Conservation (phyloP, 2,113 vertebrate genomes). For the Calidris pugnax region DNA sequence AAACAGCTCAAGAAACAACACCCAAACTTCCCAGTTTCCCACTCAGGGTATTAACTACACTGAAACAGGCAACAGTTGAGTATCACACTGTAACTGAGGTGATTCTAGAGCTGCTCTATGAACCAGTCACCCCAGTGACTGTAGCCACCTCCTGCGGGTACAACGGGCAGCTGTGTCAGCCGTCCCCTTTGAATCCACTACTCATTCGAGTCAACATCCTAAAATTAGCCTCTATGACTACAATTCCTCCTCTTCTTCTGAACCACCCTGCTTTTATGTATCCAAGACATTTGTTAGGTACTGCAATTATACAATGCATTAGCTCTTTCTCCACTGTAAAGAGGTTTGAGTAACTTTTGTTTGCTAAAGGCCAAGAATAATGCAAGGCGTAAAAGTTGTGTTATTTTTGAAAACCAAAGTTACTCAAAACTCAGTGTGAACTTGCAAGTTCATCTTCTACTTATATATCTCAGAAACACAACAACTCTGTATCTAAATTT, state of each 20-base stretch:
- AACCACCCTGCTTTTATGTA: background rate
- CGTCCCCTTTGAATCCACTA: background rate
- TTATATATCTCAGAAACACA: background rate
- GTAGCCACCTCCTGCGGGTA: background rate
- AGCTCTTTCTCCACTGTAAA: background rate
- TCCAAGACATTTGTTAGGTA: background rate
- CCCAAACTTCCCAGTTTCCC: background rate
- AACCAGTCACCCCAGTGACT: background rate
- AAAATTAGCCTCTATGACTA: constrained; percentile 39
- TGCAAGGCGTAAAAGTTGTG: background rate
- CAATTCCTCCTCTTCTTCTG: background rate
- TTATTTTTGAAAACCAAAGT: background rate
- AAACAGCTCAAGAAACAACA: background rate
- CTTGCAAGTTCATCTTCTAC: background rate
- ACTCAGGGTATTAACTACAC: background rate
- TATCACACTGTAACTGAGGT: background rate
- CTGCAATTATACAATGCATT: background rate
- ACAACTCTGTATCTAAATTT: background rate
- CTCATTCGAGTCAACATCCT: constrained; percentile 3
- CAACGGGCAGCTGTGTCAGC: constrained; percentile 25
- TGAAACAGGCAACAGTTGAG: background rate
- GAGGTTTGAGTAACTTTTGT: background rate
- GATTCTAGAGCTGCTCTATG: background rate
- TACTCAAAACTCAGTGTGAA: background rate
- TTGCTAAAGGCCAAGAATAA: background rate